Evolutionary conservation across 2,113 vertebrate genomes (phyloP).

Genomic region (Larimichthys polyactis): DNA sequence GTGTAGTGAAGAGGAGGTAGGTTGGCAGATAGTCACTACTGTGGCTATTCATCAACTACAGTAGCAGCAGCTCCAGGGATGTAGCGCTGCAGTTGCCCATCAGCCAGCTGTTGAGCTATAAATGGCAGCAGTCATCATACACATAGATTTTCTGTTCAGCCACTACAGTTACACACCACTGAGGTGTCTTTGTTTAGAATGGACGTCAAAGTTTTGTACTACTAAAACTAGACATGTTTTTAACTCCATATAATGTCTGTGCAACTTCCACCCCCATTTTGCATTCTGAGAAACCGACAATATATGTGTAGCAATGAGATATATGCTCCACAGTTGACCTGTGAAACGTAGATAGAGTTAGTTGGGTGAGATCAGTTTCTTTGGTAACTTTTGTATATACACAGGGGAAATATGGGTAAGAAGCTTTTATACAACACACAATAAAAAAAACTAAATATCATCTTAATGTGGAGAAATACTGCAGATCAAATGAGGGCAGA

Average conservation of each 20-base stretch:
- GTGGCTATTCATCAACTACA: slow-evolving; percentile 55
- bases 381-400: neutral
- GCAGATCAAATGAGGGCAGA: neutral
- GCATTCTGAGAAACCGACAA: neutral
- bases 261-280: neutral
- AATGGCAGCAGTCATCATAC: slow-evolving; percentile 47
- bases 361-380: neutral
- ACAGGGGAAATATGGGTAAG: neutral
- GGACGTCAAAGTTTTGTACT: neutral
- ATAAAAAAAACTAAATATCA: neutral
- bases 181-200: neutral
- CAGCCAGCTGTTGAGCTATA: slow-evolving; percentile 52
- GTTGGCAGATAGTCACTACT: slow-evolving; percentile 30
- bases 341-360: neutral
- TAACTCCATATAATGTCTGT: neutral
- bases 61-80: slow-evolving; percentile 45
- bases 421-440: neutral
- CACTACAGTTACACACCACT: neutral
- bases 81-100: slow-evolving; percentile 6
- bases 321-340: neutral
- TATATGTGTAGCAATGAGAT: neutral
- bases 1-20: slow-evolving; percentile 24
- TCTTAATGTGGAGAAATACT: neutral
- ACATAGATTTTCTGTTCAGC: slow-evolving; percentile 12
- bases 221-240: neutral